These are phyloP conservation scores for Microtus richardsoni DNA, from an alignment of 2,113 vertebrate species.

Conservation along the genomic window DNA sequence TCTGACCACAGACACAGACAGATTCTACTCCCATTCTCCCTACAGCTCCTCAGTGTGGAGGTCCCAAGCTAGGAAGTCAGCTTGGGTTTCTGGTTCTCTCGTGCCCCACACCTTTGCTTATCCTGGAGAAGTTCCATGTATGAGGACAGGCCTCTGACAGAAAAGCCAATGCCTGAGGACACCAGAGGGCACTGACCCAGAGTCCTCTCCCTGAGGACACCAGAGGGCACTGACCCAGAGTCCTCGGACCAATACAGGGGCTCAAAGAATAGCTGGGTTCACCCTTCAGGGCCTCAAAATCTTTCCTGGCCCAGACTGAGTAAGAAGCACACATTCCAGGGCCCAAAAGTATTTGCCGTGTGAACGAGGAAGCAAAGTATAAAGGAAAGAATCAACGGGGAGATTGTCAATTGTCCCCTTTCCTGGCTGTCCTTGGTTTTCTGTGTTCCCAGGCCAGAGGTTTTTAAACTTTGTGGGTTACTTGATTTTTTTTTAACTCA, in stretches of 20 bases:
- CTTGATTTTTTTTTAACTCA: neutral
- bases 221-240: rapidly evolving
- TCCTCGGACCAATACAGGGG: neutral
- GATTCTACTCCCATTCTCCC: neutral
- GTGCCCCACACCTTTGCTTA: neutral
- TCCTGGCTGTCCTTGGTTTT: neutral
- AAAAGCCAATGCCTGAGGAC: neutral
- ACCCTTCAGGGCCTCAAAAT: neutral
- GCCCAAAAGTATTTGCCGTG: neutral
- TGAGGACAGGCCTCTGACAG: neutral
- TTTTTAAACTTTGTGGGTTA: neutral
- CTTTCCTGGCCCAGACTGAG: neutral
- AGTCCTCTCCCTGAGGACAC: neutral
- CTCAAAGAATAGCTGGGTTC: neutral
- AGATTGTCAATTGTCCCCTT: neutral
- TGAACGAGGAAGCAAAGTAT: neutral
- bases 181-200: neutral
- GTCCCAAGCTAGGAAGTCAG: rapidly evolving
- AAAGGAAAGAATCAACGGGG: neutral
- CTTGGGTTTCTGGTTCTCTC: neutral
- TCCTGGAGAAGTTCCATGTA: neutral
- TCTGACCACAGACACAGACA: neutral
- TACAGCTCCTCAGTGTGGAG: neutral
- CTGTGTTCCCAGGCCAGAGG: neutral
- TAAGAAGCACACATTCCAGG: neutral